These are phyloP conservation scores for Diachrysia chrysitis DNA, from an alignment of 2,888 invertebrate genomes.

Conservation along the genomic window DNA sequence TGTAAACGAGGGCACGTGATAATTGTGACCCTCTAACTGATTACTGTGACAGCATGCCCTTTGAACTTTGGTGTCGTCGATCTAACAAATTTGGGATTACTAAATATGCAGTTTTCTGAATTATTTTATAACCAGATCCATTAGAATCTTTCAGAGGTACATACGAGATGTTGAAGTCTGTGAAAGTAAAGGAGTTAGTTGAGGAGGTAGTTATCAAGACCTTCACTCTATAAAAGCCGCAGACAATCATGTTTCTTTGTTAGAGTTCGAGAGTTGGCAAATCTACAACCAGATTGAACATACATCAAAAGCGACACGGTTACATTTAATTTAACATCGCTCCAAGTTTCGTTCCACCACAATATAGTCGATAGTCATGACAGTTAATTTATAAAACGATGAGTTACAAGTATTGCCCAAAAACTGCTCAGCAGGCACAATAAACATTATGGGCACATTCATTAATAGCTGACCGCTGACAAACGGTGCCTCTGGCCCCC, in stretches of 20 bases:
- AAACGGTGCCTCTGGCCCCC: conserved; percentile 81
- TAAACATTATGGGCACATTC: conserved; percentile 87
- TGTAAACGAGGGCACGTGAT: conserved; percentile 84
- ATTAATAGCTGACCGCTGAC: conserved; percentile 87
- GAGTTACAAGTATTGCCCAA: conserved; percentile 79
- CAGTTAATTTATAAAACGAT: conserved; percentile 83
- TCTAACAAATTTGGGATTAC: neutral
- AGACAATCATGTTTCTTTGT: neutral
- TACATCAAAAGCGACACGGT: conserved; percentile 22
- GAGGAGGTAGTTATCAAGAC: neutral
- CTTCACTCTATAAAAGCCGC: neutral
- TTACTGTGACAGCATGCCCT: conserved; percentile 53
- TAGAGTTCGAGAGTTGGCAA: conserved; percentile 1
- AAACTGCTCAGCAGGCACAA: conserved; percentile 84
- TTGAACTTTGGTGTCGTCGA: conserved; percentile 40
- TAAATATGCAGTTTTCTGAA: neutral
- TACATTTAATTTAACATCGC: conserved; percentile 45
- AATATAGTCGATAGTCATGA: conserved; percentile 62
- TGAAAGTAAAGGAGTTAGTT: neutral
- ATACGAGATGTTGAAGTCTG: neutral
- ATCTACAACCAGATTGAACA: conserved; percentile 22
- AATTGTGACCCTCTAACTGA: conserved; percentile 67
- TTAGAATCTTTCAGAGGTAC: neutral
- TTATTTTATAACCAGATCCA: neutral
- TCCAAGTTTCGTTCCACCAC: conserved; percentile 28